Base-by-base conservation (phyloP, 2,888 invertebrate species). In the Anodontia alba region DNA sequence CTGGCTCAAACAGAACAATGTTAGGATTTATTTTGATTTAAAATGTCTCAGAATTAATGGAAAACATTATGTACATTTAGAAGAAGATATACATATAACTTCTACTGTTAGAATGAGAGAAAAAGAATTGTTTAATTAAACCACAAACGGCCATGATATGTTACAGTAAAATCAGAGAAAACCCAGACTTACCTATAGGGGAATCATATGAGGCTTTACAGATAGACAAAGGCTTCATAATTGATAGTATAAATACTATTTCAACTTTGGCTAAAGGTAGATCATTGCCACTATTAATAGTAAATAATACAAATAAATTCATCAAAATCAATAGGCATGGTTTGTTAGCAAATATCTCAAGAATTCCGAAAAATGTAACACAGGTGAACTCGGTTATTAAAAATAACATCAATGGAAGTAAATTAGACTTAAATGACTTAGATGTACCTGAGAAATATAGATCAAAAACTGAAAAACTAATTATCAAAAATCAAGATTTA, bases 71-170 rank as follows among this genome's bases (percentile, higher is more conserved):
- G 54, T 76, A 0, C 38, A 46, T 17, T 33, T 54, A 15, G 67
- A 76, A 42, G 73, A 80, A 57, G 80, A 80, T 38, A 76, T 76
- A n/a, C 80, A 76, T 38, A 72, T 76, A 3, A 26, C 80, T 1
- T 71, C 75, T 8, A 5, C 66, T 0, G 43, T 71, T 23, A 33
- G 76, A 20, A 33, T 31, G 78, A 26, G 17, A 68, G 20, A 68
- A 69, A 46, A 26, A 31, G n/a, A 71, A 46, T 36, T 38, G 26
- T 17, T 49, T 69, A 36, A 42, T 82, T 0, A 76, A 76, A 67
- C 82, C 79, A n/a, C 66, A 83, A 49, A 66, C 73, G 17, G 76
- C 67, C 12, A 36, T 49, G 0, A 43, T 78, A 33, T 73, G 73
- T 43, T 51, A 73, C n/a, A 76, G 67, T 38, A 75, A 68, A 33